phyloP scores from a whole-genome alignment of 2,113 vertebrate genomes.

The Lagopus muta region DNA sequence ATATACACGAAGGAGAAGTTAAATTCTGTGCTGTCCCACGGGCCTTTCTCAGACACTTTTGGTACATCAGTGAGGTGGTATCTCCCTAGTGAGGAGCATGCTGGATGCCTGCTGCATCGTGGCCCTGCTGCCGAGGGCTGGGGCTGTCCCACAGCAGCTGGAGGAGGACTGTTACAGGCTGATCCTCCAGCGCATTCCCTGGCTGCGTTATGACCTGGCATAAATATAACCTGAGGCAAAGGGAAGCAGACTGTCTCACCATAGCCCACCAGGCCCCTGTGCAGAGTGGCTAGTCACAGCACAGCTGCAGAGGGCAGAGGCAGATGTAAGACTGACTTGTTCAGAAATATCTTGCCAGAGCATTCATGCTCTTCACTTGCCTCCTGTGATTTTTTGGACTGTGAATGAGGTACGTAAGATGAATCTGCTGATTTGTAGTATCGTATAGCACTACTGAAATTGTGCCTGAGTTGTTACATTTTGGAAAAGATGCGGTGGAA shows the following conservation, averaged over 20 bases:
- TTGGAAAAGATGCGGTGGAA: neutral
- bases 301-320: neutral
- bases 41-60: neutral
- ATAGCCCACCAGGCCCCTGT: neutral
- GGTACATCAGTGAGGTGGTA: neutral
- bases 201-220: neutral
- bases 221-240: neutral
- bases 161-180: neutral
- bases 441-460: neutral
- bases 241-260: neutral
- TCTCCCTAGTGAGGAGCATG: neutral
- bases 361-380: neutral
- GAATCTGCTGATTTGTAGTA: neutral
- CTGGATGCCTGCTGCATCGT: rapidly evolving
- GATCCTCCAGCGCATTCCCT: rapidly evolving
- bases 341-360: neutral
- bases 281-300: neutral
- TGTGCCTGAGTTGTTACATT: neutral
- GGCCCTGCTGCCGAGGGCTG: neutral
- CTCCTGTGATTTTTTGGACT: neutral
- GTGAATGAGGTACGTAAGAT: neutral
- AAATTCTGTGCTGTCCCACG: neutral
- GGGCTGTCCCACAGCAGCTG: neutral
- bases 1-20: neutral
- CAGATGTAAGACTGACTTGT: neutral